Evolutionary conservation across 2,888 invertebrate genomes (phyloP).

Genomic region (Drosophila mulleri): DNA sequence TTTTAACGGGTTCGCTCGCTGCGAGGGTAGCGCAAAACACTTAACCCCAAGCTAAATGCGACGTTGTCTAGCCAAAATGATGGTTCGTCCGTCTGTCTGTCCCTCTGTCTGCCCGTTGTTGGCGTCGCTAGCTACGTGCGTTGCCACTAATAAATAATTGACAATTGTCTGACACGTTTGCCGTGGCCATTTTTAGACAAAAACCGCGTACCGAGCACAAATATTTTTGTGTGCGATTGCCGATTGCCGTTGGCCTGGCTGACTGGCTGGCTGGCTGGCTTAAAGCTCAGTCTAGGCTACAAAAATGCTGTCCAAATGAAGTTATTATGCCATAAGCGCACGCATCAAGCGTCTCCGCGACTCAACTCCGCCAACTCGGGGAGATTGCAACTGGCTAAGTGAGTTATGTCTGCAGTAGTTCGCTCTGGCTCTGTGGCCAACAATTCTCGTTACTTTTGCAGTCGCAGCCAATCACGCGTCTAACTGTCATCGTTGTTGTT

Average conservation of each 20-base stretch:
- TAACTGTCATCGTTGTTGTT: constrained; percentile 61
- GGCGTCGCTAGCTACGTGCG: constrained; percentile 68
- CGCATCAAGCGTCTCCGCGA: constrained; percentile 71
- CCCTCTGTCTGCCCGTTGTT: constrained; percentile 7
- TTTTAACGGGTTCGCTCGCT: constrained; percentile 6
- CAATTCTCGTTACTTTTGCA: constrained; percentile 47
- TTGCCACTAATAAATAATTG: constrained; percentile 80
- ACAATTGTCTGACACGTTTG: constrained; percentile 79
- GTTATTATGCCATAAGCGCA: constrained; percentile 84
- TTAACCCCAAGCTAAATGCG: constrained; percentile 54
- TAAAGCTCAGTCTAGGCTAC: constrained; percentile 40
- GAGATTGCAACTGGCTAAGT: constrained; percentile 48
- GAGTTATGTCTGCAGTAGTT: constrained; percentile 72
- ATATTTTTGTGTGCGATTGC: constrained; percentile 47
- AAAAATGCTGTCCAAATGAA: constrained; percentile 82
- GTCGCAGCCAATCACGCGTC: constrained; percentile 68
- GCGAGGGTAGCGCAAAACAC: constrained; percentile 45
- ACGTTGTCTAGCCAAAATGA: constrained; percentile 55
- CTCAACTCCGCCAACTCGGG: constrained; percentile 5
- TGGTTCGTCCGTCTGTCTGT: constrained; percentile 5
- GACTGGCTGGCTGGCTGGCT: constrained; percentile 10
- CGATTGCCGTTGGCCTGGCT: constrained; percentile 1
- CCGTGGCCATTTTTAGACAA: constrained; percentile 78
- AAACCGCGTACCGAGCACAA: constrained; percentile 58
- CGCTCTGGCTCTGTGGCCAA: constrained; percentile 16